These are phyloP conservation scores for Aurelia aurita complex sp. Pacific DNA, from an alignment of 30 jellyfish, hydroid and myxozoan species.

Conservation along the genomic window DNA sequence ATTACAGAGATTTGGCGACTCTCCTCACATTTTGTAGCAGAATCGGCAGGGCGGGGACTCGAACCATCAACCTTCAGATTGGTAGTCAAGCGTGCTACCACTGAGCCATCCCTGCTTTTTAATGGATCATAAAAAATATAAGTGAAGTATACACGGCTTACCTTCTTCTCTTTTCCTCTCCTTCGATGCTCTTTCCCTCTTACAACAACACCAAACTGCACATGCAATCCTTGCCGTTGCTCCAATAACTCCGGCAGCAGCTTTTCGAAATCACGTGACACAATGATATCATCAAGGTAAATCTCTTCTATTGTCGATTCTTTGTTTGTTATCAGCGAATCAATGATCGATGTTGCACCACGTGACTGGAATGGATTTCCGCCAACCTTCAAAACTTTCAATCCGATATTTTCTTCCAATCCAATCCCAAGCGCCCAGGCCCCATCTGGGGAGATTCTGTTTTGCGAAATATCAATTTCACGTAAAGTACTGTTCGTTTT, in stretches of 20 bases:
- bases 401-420: conserved; percentile 49
- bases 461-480: conserved; percentile 43
- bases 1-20: too few species aligned
- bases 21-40: too few species aligned
- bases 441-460: conserved; percentile 60
- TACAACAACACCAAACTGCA: conserved; percentile 50
- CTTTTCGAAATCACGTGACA: conserved; percentile 42
- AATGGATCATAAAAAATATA: neutral
- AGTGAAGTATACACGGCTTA: neutral
- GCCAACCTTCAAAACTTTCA: conserved; percentile 57
- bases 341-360: conserved; percentile 61
- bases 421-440: conserved; percentile 62
- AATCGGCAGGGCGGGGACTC: too few species aligned
- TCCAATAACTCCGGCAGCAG: conserved; percentile 30
- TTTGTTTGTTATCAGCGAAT: conserved; percentile 45
- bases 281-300: conserved; percentile 58
- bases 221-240: conserved; percentile 39
- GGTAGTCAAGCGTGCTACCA: too few species aligned
- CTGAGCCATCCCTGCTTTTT: too few species aligned
- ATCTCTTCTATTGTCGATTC: conserved; percentile 46
- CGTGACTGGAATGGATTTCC: conserved; percentile 67
- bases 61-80: too few species aligned
- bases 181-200: conserved; percentile 58
- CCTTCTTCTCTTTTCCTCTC: conserved; percentile 69
- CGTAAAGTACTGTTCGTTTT: conserved; percentile 35